These are phyloP conservation scores for Steatornis caripensis DNA, from an alignment of 2,113 vertebrate species.

Conservation along the genomic window DNA sequence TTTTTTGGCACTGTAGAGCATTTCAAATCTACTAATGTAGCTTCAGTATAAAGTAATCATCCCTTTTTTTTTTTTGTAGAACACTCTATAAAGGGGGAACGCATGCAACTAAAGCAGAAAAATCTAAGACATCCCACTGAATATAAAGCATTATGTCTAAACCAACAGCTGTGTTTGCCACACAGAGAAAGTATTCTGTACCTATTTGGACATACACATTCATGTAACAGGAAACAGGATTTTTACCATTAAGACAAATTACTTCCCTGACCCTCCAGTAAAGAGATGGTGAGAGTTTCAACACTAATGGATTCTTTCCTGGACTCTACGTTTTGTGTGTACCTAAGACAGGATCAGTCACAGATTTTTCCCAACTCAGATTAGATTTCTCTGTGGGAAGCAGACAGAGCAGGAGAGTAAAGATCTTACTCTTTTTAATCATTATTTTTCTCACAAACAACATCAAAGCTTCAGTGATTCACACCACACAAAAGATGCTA, in stretches of 20 bases:
- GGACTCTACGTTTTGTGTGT: neutral
- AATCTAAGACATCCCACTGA: neutral
- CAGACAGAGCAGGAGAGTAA: neutral
- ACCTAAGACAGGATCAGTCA: neutral
- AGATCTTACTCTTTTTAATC: constrained; percentile 36
- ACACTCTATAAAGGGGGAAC: neutral
- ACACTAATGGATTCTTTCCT: neutral
- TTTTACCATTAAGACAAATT: neutral
- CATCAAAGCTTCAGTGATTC: constrained; percentile 32
- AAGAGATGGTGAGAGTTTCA: neutral
- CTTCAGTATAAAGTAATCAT: neutral
- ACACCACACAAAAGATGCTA: constrained; percentile 39
- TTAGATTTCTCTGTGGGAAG: constrained; percentile 1
- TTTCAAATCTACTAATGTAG: neutral
- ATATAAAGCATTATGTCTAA: neutral
- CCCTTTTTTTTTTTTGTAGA: neutral
- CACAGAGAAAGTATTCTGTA: neutral
- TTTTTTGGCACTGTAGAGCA: neutral
- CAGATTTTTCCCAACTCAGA: neutral
- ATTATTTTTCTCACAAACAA: constrained; percentile 51
- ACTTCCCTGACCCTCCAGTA: neutral
- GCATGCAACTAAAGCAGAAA: neutral
- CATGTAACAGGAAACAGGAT: neutral
- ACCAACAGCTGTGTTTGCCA: neutral
- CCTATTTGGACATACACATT: neutral